Evolutionary conservation across 1,140 invertebrate species (phyloP), one percentile per base, ranked within the genome.

Genomic region (Drosophila arawakana): DNA sequence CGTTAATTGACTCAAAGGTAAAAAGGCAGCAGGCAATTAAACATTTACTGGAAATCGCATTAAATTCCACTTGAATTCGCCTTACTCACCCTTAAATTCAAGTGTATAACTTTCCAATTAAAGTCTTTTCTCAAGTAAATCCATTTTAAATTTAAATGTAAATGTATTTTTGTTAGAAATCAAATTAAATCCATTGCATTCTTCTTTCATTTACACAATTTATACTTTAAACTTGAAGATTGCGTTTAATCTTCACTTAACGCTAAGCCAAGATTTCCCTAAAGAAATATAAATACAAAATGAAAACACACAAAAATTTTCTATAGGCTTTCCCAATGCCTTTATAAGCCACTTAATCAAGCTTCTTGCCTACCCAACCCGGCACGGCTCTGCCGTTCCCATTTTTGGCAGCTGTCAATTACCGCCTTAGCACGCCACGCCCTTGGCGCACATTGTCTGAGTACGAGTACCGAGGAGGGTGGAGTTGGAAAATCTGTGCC

Each of bases 261-360:
- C 39, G 65, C 49, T 55, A 69, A 73, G 65, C 65, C 39, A 49
- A 66, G 44, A 65, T 46, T 65, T 41, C 49, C 34, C 44, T 8
- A 60, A 59, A 65, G 13, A 59, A 60, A 59, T 39, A 63, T 57
- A 34, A 59, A 50, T 47, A 55, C 15, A 15, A 25, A 47, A 67
- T 21, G 15, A 67, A 68, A 39, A 50, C 43, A 68, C 30, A 50
- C 43, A 44, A 58, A 35, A 35, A 58, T 58, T 47, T 52, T 68
- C 49, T 55, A 21, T 55, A 61, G 71, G 65, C 70, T 8, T 21
- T 30, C 4, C 25, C 43, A 43, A 10, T 43, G 44, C 54, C 41
- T 55, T 73, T 74, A 62, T 74, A 74, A 74, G 66, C 72, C 72
- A 74, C 72, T 74, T 74, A 74, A 74, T 74, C 72, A 74, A 70